phyloP scores from a whole-genome alignment of 2,113 vertebrate species.

The Oryzias javanicus region DNA sequence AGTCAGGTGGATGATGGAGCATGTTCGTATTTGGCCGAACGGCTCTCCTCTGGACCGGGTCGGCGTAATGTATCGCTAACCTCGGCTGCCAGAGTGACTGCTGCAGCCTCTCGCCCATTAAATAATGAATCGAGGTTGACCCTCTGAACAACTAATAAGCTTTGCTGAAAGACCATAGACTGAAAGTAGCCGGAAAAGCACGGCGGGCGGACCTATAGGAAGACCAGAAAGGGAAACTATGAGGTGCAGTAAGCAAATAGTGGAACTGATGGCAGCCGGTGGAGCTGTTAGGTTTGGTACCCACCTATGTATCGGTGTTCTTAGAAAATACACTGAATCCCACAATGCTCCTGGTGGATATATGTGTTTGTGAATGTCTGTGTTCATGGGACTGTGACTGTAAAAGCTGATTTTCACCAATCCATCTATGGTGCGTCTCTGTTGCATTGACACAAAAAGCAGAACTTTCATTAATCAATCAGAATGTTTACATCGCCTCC shows the following conservation, averaged over 20 bases:
- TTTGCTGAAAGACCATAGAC: slow-evolving; percentile 59
- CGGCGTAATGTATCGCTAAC: slow-evolving; percentile 70
- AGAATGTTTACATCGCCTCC: too few relatives aligned
- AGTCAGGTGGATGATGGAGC: slow-evolving; percentile 57
- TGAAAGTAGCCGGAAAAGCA: slow-evolving; percentile 44
- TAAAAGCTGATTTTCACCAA: too few relatives aligned
- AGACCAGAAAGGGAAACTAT: slow-evolving; percentile 21
- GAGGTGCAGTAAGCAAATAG: slow-evolving; percentile 45
- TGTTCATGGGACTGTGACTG: too few relatives aligned
- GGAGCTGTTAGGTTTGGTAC: slow-evolving; percentile 8
- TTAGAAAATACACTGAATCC: too few relatives aligned
- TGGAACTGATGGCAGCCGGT: slow-evolving; percentile 52
- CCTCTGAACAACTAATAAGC: slow-evolving; percentile 74
- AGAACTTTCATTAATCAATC: too few relatives aligned
- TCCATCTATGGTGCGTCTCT: too few relatives aligned
- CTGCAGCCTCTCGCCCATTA: slow-evolving; percentile 71
- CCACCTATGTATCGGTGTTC: too few relatives aligned
- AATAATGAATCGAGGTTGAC: slow-evolving; percentile 77
- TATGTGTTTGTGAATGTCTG: too few relatives aligned
- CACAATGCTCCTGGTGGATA: too few relatives aligned
- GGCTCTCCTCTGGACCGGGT: slow-evolving; percentile 64
- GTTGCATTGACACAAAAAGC: too few relatives aligned
- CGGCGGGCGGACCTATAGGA: slow-evolving; percentile 17
- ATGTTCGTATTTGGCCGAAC: slow-evolving; percentile 64
- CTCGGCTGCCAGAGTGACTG: slow-evolving; percentile 54